Evolutionary conservation across 2,113 vertebrate genomes (phyloP).

Genomic region (Cepphus grylle): DNA sequence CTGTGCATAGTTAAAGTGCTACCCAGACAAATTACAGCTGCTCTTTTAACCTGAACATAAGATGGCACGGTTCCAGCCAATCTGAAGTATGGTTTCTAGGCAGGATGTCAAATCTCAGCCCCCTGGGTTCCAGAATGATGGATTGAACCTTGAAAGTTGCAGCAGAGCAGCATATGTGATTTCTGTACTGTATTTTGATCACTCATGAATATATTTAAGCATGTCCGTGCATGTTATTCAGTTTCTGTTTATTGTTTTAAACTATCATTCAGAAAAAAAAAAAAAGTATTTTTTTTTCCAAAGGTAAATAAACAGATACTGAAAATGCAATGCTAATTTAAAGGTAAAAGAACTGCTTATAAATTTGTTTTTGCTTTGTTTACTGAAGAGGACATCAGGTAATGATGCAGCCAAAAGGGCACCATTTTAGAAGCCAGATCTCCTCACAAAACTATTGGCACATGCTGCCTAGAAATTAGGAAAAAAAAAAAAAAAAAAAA

Average conservation of each 20-base stretch:
- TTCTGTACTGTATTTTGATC: slow-evolving; percentile 59
- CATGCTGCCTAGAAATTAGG: neutral
- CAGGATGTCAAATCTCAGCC: slow-evolving; percentile 69
- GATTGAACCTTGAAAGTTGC: slow-evolving; percentile 70
- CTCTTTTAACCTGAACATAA: slow-evolving; percentile 75
- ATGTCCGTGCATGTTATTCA: slow-evolving; percentile 16
- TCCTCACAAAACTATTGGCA: neutral
- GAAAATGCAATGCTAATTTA: neutral
- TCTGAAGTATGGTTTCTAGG: slow-evolving; percentile 67
- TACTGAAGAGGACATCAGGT: neutral
- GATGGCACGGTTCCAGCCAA: slow-evolving; percentile 71
- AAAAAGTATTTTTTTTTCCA: neutral
- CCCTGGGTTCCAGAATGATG: slow-evolving; percentile 63
- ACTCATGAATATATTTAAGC: slow-evolving; percentile 62
- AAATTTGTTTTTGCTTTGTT: neutral
- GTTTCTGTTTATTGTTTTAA: neutral
- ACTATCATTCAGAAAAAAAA: neutral
- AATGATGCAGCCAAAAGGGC: neutral
- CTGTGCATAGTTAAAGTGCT: slow-evolving; percentile 64
- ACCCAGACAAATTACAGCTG: slow-evolving; percentile 73
- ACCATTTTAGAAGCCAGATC: neutral
- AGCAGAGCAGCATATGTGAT: slow-evolving; percentile 64
- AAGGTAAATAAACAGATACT: neutral
- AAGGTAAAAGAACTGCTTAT: neutral
- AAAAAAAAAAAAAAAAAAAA: neutral